Evolutionary conservation across 2,113 vertebrate genomes (phyloP).

Genomic region (Symphodus melops): DNA sequence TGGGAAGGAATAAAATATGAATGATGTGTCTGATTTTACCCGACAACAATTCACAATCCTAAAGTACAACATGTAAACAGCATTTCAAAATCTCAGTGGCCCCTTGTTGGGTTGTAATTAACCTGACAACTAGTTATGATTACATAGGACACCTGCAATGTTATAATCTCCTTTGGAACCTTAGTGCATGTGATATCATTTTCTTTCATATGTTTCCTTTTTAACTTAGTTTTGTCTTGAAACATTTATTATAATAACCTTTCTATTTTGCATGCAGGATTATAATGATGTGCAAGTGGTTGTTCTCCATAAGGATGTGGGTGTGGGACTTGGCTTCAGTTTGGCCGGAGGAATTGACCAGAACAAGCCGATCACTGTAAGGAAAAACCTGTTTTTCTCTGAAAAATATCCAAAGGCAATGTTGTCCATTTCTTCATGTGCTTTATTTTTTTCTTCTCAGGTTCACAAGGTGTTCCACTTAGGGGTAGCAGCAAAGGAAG

Average conservation of each 20-base stretch:
- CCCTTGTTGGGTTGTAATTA: no score
- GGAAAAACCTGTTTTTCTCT: slow-evolving; percentile 26
- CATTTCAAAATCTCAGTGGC: no score
- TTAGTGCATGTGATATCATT: no score
- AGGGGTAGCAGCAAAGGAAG: slow-evolving; percentile 82
- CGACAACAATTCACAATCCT: no score
- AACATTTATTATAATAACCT: background rate
- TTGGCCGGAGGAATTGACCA: slow-evolving; percentile 85
- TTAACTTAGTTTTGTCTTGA: background rate
- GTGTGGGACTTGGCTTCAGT: slow-evolving; percentile 84
- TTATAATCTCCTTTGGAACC: no score
- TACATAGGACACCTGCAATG: no score
- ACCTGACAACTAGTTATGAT: no score
- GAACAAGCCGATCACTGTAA: slow-evolving; percentile 85
- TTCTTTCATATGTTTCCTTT: no score
- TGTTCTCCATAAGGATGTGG: slow-evolving; percentile 86
- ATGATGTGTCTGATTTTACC: no score
- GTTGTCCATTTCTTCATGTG: background rate
- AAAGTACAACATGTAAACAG: no score
- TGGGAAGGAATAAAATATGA: no score
- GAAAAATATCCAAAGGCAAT: background rate
- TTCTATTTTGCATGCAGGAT: slow-evolving; percentile 60
- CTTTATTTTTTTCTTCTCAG: slow-evolving; percentile 55
- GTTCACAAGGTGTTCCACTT: slow-evolving; percentile 82
- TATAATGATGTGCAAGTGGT: slow-evolving; percentile 83